phyloP scores from a whole-genome alignment of 2,888 invertebrate species.

The Spatulosminthurus flaviceps region DNA sequence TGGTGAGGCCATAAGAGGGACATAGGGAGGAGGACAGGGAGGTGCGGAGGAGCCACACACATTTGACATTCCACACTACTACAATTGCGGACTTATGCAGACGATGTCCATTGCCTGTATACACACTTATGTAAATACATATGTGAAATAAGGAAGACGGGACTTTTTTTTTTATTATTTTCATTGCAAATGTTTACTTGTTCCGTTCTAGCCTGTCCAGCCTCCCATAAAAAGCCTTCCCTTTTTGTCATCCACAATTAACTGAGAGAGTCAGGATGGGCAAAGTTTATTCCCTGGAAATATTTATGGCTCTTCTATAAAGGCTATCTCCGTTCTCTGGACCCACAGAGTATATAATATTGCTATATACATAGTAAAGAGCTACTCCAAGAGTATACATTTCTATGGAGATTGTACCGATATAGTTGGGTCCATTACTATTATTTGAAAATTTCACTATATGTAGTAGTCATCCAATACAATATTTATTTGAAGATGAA shows the following conservation, averaged over 20 bases:
- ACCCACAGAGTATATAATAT: neutral
- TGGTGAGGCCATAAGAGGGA: too few species aligned
- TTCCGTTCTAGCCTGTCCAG: slow-evolving; percentile 21
- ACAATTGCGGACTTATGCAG: neutral
- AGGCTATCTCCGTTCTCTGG: neutral
- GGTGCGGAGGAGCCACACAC: neutral
- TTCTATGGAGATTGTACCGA: too few species aligned
- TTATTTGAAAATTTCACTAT: too few species aligned
- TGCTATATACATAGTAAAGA: neutral
- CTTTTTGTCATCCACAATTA: slow-evolving; percentile 6
- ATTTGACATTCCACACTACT: neutral
- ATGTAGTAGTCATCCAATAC: too few species aligned
- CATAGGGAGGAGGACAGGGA: neutral
- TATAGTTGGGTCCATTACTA: too few species aligned
- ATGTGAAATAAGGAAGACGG: neutral
- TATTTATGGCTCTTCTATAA: neutral
- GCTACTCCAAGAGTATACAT: too few species aligned
- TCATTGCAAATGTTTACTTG: slow-evolving; percentile 20
- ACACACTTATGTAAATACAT: neutral
- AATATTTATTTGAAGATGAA: too few species aligned
- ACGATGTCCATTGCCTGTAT: neutral
- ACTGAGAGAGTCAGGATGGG: neutral
- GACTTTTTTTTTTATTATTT: neutral
- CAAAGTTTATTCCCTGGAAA: slow-evolving; percentile 2
- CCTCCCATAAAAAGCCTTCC: slow-evolving; percentile 24